A percentile compares a stretch with the other conserved stretches of the same genome.
These are phyloP conservation scores for Mechanitis messenoides DNA, from an alignment of 2,888 invertebrate genomes.

Conservation along the genomic window DNA sequence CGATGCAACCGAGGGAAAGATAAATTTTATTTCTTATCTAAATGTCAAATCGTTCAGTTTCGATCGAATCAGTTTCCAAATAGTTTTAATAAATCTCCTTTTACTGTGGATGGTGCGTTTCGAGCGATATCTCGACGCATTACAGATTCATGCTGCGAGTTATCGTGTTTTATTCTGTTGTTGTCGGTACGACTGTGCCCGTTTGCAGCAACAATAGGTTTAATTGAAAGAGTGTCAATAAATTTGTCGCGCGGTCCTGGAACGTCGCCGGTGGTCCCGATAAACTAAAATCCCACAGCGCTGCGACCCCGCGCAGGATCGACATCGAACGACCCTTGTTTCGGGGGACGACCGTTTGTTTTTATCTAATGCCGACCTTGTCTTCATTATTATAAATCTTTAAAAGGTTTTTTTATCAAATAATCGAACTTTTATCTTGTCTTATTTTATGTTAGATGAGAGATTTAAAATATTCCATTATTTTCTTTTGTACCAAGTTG, in stretches of 20 bases:
- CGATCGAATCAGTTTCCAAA: conserved; percentile 77
- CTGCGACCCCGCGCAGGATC: conserved; percentile 54
- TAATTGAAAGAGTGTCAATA: conserved; percentile 77
- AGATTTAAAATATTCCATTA: conserved; percentile 11
- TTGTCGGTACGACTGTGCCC: conserved; percentile 56
- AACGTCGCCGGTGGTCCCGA: conserved; percentile 70
- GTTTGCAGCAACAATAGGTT: conserved; percentile 67
- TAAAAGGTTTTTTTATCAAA: conserved; percentile 52
- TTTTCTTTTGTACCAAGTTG: neutral
- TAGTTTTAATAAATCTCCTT: conserved; percentile 78
- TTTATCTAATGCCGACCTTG: conserved; percentile 65
- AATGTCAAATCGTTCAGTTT: conserved; percentile 76
- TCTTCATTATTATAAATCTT: conserved; percentile 68
- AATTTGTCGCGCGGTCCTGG: conserved; percentile 64
- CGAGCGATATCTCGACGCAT: conserved; percentile 62
- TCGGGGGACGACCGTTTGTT: conserved; percentile 56
- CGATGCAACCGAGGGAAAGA: conserved; percentile 66
- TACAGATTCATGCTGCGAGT: conserved; percentile 68
- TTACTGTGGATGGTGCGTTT: conserved; percentile 62
- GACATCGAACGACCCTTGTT: conserved; percentile 46
- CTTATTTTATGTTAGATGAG: conserved; percentile 30
- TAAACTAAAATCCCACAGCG: conserved; percentile 51
- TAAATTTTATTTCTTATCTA: conserved; percentile 76
- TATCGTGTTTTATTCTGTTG: conserved; percentile 73
- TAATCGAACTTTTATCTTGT: conserved; percentile 49